Evolutionary conservation across 2,113 vertebrate genomes (phyloP).

Genomic region (Eonycteris spelaea): DNA sequence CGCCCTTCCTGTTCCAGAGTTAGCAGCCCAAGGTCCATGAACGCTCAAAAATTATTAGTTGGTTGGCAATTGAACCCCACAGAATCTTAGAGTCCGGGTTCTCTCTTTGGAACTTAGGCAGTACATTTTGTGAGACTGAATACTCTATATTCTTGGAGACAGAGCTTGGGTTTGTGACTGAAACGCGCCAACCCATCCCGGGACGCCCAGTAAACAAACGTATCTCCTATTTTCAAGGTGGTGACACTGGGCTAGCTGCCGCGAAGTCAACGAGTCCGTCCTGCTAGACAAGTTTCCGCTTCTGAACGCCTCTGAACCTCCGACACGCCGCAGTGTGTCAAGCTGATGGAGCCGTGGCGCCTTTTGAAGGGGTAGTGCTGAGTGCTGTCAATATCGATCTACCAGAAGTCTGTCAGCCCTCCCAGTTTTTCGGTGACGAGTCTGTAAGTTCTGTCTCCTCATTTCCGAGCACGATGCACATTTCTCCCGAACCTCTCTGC

Average conservation of each 20-base stretch:
- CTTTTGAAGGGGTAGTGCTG: background rate
- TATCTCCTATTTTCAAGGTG: background rate
- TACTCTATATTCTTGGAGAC: background rate
- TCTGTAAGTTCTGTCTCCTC: background rate
- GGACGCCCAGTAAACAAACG: background rate
- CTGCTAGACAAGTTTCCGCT: conserved; percentile 59
- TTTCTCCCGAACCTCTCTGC: background rate
- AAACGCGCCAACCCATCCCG: background rate
- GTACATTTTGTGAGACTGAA: background rate
- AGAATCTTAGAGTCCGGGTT: background rate
- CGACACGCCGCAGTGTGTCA: background rate
- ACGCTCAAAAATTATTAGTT: background rate
- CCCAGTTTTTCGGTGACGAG: background rate
- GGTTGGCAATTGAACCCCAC: background rate
- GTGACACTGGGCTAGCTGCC: background rate
- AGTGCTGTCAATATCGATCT: background rate
- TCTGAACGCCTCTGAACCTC: background rate
- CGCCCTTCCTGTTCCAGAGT: background rate
- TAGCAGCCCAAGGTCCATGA: background rate
- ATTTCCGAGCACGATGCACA: fast-evolving
- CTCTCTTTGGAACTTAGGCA: background rate
- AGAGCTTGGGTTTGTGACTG: background rate
- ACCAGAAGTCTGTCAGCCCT: background rate
- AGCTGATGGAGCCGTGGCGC: background rate
- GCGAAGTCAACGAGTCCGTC: conserved; percentile 10